Conservation (phyloP, 2,113 vertebrate genomes). For the Platysteira castanea region DNA sequence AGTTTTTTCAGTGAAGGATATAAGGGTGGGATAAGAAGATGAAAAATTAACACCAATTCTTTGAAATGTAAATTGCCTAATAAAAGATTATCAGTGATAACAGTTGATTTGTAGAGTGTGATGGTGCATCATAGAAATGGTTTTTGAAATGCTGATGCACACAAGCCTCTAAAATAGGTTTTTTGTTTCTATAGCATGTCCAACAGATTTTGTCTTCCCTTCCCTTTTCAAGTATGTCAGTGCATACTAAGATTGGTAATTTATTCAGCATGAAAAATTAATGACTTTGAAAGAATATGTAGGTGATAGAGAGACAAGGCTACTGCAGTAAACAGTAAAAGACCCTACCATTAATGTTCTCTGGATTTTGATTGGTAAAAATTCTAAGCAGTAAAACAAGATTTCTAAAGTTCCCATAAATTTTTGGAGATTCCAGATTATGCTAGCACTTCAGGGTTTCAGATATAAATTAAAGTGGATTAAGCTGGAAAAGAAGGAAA, state of each 20-base stretch:
- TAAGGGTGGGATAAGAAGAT: neutral
- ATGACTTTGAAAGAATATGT: neutral
- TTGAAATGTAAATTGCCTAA: constrained; percentile 29
- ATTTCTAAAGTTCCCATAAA: neutral
- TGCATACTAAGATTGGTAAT: neutral
- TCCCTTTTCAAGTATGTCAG: neutral
- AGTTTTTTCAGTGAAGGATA: neutral
- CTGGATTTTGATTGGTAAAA: neutral
- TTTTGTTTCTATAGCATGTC: neutral
- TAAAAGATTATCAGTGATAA: neutral
- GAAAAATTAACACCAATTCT: constrained; percentile 15
- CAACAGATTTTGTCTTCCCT: neutral
- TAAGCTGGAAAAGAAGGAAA: neutral
- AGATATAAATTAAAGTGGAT: neutral
- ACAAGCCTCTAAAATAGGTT: neutral
- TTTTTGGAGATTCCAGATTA: neutral
- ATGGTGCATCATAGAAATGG: neutral
- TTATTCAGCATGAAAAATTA: neutral
- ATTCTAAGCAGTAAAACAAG: neutral
- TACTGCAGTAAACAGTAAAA: neutral
- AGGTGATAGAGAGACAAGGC: neutral
- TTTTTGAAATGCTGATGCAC: neutral
- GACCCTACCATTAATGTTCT: neutral
- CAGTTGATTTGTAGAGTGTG: neutral
- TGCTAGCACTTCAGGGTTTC: neutral